These are phyloP conservation scores for Strigamia transsilvanica DNA, from an alignment of 2,888 invertebrate species.

Conservation along the genomic window DNA sequence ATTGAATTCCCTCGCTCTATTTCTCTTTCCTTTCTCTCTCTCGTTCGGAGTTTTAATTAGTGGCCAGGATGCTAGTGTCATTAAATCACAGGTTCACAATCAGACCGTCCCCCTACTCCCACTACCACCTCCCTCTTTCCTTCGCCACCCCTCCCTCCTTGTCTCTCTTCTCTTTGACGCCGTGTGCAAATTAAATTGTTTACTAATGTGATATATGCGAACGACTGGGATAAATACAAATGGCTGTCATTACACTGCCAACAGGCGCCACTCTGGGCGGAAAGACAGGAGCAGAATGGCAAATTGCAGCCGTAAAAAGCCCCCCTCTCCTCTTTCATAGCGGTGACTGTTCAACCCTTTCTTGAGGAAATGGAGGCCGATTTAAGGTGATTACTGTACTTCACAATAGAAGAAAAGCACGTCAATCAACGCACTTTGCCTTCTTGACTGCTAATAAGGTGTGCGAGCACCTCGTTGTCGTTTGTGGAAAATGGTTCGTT, in stretches of 20 bases:
- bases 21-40: conserved; percentile 49
- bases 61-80: conserved; percentile 53
- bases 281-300: conserved; percentile 47
- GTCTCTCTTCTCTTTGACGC: conserved; percentile 6
- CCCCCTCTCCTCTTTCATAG: conserved; percentile 32
- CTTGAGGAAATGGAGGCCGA: conserved; percentile 50
- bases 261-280: conserved; percentile 49
- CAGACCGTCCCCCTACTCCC: conserved; percentile 47
- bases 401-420: conserved; percentile 47
- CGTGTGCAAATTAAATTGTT: conserved; percentile 54
- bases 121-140: conserved; percentile 26
- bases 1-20: conserved; percentile 54
- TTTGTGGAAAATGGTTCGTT: not conserved
- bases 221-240: conserved; percentile 54
- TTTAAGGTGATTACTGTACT: conserved; percentile 46
- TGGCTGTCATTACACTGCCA: conserved; percentile 51
- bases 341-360: conserved; percentile 34
- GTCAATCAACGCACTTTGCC: conserved; percentile 46
- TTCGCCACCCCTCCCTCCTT: conserved; percentile 22
- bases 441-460: conserved; percentile 41
- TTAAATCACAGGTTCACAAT: conserved; percentile 54
- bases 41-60: conserved; percentile 54
- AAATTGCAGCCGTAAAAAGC: conserved; percentile 47
- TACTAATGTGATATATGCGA: conserved; percentile 54
- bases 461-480: conserved; percentile 13